These are phyloP conservation scores for Acromyrmex charruanus DNA, from an alignment of 1,140 invertebrate species.

Conservation along the genomic window DNA sequence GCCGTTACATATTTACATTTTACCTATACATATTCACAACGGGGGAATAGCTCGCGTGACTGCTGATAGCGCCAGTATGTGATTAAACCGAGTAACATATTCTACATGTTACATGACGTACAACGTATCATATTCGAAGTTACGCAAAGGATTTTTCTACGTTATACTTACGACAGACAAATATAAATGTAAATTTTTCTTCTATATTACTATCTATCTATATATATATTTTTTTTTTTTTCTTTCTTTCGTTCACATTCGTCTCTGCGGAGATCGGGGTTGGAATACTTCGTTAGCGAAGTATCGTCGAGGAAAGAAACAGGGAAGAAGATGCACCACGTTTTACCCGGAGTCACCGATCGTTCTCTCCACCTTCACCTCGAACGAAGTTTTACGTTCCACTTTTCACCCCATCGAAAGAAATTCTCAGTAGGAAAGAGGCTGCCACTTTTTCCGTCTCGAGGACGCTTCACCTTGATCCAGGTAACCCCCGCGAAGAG, in stretches of 20 bases:
- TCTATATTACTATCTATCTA: not conserved
- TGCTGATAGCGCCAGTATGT: slow-evolving; percentile 39
- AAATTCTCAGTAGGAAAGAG: slow-evolving; percentile 59
- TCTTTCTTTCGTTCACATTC: not conserved
- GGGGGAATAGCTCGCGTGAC: slow-evolving; percentile 42
- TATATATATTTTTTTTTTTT: not conserved
- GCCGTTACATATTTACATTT: slow-evolving; percentile 50
- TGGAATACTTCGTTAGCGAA: not conserved
- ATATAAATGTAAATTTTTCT: not conserved
- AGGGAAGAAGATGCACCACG: not conserved
- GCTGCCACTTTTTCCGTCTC: slow-evolving; percentile 66
- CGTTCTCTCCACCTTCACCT: not conserved
- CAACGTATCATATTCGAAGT: slow-evolving; percentile 6
- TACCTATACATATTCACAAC: slow-evolving; percentile 57
- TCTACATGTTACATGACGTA: not conserved
- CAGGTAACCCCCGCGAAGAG: slow-evolving; percentile 70
- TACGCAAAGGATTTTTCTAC: slow-evolving; percentile 13
- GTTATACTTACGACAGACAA: not conserved
- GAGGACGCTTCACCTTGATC: slow-evolving; percentile 77
- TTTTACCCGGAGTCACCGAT: not conserved
- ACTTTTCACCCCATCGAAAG: slow-evolving; percentile 43
- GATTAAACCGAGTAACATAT: slow-evolving; percentile 43
- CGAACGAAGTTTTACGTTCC: slow-evolving; percentile 41
- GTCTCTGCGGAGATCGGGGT: not conserved
- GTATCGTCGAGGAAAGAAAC: not conserved